Evolutionary conservation across 23 tunicate species (phyloP), one percentile per base, ranked within the genome.

Genomic region (Ciona savignyi): DNA sequence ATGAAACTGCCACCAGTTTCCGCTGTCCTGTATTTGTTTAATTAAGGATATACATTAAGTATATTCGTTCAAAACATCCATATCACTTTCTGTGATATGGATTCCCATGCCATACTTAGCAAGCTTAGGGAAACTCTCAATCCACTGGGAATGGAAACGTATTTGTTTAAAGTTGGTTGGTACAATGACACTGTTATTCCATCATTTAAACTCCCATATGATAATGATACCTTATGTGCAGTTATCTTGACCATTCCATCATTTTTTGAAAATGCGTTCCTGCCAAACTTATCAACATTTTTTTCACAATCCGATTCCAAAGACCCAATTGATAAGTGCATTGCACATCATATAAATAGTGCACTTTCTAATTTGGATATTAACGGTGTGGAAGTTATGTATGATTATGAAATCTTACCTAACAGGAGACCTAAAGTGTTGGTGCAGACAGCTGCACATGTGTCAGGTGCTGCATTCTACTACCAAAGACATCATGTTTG

Each of bases 391-490:
- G 33, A 42, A 1, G 35, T 74, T 11, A 88, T 88, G 79, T 85
- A 71, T 68, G 99, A 95, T 64, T 95, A 77, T 77, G 96, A 88
- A 67, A 27, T 88, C n/a, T 33, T 65, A n/a, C 88, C 88, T 0
- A 95, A 80, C 68, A 67, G 93, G 71, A 63, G 84, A 66, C 99
- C 99, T 22, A 83, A 88, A 84, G 83, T 89, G 3, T 67, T 95
- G 0, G 83, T 95, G 68, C 99, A 95, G 73, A 88, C 99, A 25
- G 99, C 92, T 0, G 95, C 95, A 25, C 99, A 95, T 73, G 86
- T 89, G 15, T 66, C 96, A 11, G 99, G 99, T 20, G 96, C 92
- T 23, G 96, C 99, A 23, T 95, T 51, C 74, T 88, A 83, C 74
- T 95, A 95, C 65, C 92, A 95, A 56, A 70, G 82, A 28, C 31